Conservation (phyloP, 2,113 vertebrate species). For the Misgurnus anguillicaudatus region DNA sequence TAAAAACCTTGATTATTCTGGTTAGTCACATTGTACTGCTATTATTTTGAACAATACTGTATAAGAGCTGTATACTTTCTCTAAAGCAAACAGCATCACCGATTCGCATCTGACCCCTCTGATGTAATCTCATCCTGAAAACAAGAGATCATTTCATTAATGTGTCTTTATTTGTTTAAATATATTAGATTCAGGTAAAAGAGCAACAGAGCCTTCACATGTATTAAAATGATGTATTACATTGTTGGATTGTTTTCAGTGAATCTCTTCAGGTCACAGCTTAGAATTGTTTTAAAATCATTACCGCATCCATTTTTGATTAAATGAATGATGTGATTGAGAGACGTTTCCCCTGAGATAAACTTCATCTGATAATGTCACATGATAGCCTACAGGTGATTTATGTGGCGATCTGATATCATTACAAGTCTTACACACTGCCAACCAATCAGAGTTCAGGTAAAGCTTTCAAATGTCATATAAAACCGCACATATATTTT, state of each 20-base stretch:
- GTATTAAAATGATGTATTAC: slow-evolving; percentile 18
- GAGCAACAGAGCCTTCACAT: neutral
- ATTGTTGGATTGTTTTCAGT: slow-evolving; percentile 21
- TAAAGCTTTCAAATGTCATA: neutral
- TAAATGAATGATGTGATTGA: slow-evolving; percentile 24
- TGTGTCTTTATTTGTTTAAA: neutral
- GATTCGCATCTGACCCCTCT: neutral
- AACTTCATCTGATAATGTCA: slow-evolving; percentile 18
- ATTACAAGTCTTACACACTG: neutral
- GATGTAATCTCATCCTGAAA: neutral
- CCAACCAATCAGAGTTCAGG: neutral
- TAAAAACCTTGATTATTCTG: too few species aligned
- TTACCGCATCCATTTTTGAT: slow-evolving; percentile 23
- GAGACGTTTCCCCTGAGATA: slow-evolving; percentile 9
- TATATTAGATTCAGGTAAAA: slow-evolving; percentile 12
- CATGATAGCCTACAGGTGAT: slow-evolving; percentile 8
- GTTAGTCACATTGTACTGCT: too few species aligned
- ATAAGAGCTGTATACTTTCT: too few species aligned
- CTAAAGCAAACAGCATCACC: neutral
- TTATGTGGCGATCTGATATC: neutral
- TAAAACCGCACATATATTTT: neutral
- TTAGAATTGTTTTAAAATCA: slow-evolving; percentile 11
- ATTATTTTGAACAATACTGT: too few species aligned
- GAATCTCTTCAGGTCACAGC: slow-evolving; percentile 24
- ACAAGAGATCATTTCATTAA: slow-evolving; percentile 2